Evolutionary conservation across 2,797 vertebrate genomes (phyloP), one percentile per base, ranked within the genome.

Genomic region (Neoniphon sammara): DNA sequence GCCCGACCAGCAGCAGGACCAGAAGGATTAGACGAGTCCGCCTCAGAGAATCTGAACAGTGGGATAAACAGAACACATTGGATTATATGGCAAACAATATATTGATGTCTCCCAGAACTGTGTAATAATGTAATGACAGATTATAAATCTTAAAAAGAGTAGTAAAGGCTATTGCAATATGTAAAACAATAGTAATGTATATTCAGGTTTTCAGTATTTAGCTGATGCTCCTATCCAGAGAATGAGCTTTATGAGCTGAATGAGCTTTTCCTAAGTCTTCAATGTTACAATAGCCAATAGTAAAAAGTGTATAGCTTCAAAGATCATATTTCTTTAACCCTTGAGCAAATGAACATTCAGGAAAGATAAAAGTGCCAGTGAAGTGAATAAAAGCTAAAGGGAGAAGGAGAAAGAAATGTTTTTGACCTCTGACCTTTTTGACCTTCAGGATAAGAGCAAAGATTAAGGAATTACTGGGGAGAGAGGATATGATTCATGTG

Each of bases 1-100:
- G 90, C 68, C 96, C 96, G 79, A 96, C 87, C 59, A 98, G 82
- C 61, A 98, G 78, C 0, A 98, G 91, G 61, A 97, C 91, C 83
- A 98, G 90, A 52, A 99, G 91, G 83, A 98, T 95, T 27, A 98
- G 90, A 72, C 97, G 95, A 39, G 95, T 97, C 92, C 97, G 95
- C 90, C 96, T 95, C 64, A 97, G 85, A 42, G 96, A 96, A 85
- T 98, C 97, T 99, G 89, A 80, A 88, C 2, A 66, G 17, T 58
- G 23, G 49, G 20, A 54, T 9, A 80, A 21, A 68, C 6, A 56
- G 31, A 1, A 30, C 42, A 78, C 1, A 42, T 50, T 6, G 12
- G 23, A 31, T 36, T 39, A 20, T 10, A 36, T 34, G 4, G 9
- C 56, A 59, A 67, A 55, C 1, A 25, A 10, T 0, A 71, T 5